Percentiles rank a stretch among this genome's conserved stretches.
Evolutionary conservation across 2,888 invertebrate genomes (phyloP).

Genomic region (Lumbricus terrestris): DNA sequence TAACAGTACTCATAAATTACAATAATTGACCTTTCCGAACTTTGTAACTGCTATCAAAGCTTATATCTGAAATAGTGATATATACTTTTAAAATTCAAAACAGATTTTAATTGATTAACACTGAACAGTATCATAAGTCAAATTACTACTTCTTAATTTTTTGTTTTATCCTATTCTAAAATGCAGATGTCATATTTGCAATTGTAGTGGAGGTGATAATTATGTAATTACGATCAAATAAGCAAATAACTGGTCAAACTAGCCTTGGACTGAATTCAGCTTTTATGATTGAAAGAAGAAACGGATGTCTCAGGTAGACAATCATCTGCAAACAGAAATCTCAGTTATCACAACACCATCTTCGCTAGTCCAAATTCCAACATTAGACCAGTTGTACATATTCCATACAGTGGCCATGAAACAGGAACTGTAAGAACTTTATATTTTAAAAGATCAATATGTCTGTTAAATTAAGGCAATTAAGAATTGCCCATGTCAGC

Average conservation of each 20-base stretch:
- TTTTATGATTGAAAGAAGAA: conserved; percentile 8
- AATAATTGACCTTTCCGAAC: too few species aligned
- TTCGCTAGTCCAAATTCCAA: neutral
- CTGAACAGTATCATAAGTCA: too few species aligned
- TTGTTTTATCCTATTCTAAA: neutral
- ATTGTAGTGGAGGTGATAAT: neutral
- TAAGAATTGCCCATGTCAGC: neutral
- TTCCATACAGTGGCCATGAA: neutral
- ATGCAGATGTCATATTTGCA: neutral
- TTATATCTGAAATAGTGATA: too few species aligned
- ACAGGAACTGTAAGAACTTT: neutral
- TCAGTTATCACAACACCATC: neutral
- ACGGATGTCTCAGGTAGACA: conserved; percentile 8
- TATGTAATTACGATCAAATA: neutral
- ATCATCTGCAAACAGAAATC: neutral
- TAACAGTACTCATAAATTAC: too few species aligned
- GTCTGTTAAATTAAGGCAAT: neutral
- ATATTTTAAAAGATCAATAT: neutral
- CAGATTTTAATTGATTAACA: too few species aligned
- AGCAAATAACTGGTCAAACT: neutral
- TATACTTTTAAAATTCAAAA: too few species aligned
- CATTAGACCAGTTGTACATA: neutral
- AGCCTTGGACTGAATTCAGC: conserved; percentile 5
- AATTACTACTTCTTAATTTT: too few species aligned
- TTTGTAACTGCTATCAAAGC: too few species aligned